These are phyloP conservation scores for Okamejei kenojei DNA, from an alignment of 2,797 vertebrate species.

Conservation along the genomic window DNA sequence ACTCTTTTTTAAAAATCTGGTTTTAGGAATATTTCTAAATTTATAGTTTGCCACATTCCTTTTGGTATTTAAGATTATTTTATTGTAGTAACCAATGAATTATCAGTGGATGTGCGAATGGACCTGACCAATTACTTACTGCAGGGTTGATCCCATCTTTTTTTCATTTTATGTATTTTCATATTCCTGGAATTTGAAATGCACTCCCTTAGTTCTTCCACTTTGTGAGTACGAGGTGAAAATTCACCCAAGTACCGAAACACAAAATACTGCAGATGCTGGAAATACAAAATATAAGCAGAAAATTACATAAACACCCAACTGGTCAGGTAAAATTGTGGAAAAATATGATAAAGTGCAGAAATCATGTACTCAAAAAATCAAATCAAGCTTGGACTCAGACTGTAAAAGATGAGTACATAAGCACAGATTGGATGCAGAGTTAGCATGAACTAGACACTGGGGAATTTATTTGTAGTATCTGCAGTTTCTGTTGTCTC, in stretches of 20 bases:
- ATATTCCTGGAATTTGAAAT: background rate
- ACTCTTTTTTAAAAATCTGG: background rate
- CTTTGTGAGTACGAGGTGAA: background rate
- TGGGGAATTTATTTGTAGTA: background rate
- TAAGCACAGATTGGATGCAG: background rate
- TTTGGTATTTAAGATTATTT: no score
- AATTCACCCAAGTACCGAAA: background rate
- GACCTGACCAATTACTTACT: background rate
- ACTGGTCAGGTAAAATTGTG: background rate
- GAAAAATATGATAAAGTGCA: background rate
- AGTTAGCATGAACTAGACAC: background rate
- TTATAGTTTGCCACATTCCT: background rate
- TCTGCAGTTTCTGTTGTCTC: no score
- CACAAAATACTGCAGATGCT: no score
- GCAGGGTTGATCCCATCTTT: background rate
- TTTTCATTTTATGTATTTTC: background rate
- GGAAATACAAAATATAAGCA: no score
- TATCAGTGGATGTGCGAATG: background rate
- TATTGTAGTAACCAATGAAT: no score
- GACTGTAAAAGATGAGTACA: background rate
- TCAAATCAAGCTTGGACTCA: background rate
- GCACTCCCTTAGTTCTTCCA: background rate
- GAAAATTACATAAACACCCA: no score
- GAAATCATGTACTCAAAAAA: background rate
- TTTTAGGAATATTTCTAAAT: background rate